Evolutionary conservation across 2,797 vertebrate species (phyloP), one percentile per base, ranked within the genome.

Genomic region (Myotis myotis): DNA sequence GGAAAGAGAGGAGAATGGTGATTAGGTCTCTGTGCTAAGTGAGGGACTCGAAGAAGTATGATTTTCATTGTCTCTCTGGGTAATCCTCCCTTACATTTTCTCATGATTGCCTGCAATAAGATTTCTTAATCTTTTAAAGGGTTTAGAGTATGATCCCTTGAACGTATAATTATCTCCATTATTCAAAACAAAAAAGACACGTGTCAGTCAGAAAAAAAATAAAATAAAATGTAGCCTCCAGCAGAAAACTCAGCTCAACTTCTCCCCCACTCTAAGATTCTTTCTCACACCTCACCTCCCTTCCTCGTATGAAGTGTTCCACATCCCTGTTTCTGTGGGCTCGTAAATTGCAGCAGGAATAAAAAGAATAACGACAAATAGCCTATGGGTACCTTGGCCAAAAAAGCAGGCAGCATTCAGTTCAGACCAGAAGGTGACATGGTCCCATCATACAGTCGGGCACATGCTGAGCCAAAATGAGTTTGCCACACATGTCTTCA

Each of bases 91-190:
- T 91, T 94, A 87, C 84, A 96, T 96, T 92, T 98, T 97, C 96
- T 96, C 96, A 96, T 93, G 97, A 94, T 95, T 87, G 92, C 96
- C 62, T 96, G 70, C 72, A 94, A 90, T 97, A 84, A 95, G 87
- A 97, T 96, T 98, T 98, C 93, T 95, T 98, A 97, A 97, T 94
- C 96, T 83, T 1, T 23, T 96, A 87, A 97, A 95, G 94, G 98
- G 96, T 98, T 98, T 98, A 97, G 57, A 97, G 95, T 94, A 70
- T 98, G 96, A 96, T 96, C 97, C 96, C 97, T 98, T 97, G 95
- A 96, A 98, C 97, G 98, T 99, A 98, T 98, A 99, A 99, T 98
- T 98, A 98, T 98, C 97, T 97, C 97, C 96, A 98, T 98, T 98
- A 98, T 97, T 20, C 41, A 98, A 98, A 98, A 98, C 98, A 98